These are phyloP conservation scores for Empidonax traillii DNA, from an alignment of 2,113 vertebrate species.

Conservation along the genomic window DNA sequence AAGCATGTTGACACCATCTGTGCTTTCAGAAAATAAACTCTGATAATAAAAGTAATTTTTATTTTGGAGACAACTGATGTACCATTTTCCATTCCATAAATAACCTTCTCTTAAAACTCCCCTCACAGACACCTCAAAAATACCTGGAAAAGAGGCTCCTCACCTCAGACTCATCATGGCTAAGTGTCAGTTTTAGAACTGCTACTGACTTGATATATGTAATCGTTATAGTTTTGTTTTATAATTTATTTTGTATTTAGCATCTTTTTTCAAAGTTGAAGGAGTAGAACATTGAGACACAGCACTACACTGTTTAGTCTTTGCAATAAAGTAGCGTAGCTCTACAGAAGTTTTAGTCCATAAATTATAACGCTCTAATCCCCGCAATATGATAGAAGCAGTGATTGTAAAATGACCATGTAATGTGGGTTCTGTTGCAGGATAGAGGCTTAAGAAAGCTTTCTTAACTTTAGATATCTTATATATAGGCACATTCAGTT, in stretches of 20 bases:
- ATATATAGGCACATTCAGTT: background rate
- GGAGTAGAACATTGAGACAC: background rate
- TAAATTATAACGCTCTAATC: background rate
- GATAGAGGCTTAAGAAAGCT: background rate
- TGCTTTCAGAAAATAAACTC: background rate
- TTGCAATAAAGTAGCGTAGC: background rate
- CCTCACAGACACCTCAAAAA: background rate
- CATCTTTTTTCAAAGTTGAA: background rate
- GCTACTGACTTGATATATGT: background rate
- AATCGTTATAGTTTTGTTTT: accelerated
- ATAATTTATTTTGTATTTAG: background rate
- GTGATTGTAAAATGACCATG: background rate
- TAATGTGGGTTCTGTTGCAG: background rate
- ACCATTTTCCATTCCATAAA: background rate
- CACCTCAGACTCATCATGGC: background rate
- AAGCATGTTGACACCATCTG: conserved; percentile 38
- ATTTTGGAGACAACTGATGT: background rate
- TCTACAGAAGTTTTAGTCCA: background rate
- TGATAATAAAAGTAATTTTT: background rate
- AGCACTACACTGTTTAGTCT: background rate
- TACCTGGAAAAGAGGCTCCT: background rate
- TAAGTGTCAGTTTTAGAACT: background rate
- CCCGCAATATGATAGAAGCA: background rate
- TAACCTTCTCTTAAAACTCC: background rate
- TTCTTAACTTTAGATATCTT: background rate